phyloP scores from a whole-genome alignment of 2,113 vertebrate genomes.

The Triplophysa tibetana region DNA sequence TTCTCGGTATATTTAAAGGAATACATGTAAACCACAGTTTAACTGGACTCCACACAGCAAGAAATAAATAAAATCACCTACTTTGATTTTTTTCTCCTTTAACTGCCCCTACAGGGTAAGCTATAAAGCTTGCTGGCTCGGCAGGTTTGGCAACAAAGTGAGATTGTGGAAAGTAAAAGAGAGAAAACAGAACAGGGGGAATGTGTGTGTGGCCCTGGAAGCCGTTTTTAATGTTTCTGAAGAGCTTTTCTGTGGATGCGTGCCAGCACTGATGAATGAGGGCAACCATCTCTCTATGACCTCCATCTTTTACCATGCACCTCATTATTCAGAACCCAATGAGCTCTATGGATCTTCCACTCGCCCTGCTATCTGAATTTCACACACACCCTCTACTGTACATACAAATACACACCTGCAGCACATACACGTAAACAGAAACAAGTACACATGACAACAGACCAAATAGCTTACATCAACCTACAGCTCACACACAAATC shows the following conservation, averaged over 20 bases:
- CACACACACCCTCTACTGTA: slow-evolving; percentile 29
- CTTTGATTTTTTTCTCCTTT: slow-evolving; percentile 24
- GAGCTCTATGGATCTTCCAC: slow-evolving; percentile 44
- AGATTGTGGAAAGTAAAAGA: slow-evolving; percentile 21
- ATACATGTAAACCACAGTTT: slow-evolving; percentile 26
- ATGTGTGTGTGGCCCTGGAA: slow-evolving; percentile 57
- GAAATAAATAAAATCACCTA: slow-evolving; percentile 5
- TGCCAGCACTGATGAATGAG: slow-evolving; percentile 59
- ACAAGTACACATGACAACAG: neutral
- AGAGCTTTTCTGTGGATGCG: slow-evolving; percentile 53
- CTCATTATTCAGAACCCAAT: slow-evolving; percentile 58
- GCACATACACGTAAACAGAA: neutral
- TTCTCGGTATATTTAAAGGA: neutral
- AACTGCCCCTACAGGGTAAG: slow-evolving; percentile 49
- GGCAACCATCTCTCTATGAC: slow-evolving; percentile 54
- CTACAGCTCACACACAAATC: neutral
- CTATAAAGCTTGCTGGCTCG: slow-evolving; percentile 50
- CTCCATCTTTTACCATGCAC: slow-evolving; percentile 60
- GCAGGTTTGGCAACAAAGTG: slow-evolving; percentile 50
- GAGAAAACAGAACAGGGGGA: slow-evolving; percentile 7
- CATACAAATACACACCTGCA: slow-evolving; percentile 8
- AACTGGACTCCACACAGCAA: slow-evolving; percentile 11
- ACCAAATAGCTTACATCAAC: neutral
- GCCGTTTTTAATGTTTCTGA: slow-evolving; percentile 54
- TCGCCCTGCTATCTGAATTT: slow-evolving; percentile 31